Evolutionary conservation across 2,888 invertebrate genomes (phyloP), one percentile per base, ranked within the genome.

Genomic region (Drosophila nr. fundita): DNA sequence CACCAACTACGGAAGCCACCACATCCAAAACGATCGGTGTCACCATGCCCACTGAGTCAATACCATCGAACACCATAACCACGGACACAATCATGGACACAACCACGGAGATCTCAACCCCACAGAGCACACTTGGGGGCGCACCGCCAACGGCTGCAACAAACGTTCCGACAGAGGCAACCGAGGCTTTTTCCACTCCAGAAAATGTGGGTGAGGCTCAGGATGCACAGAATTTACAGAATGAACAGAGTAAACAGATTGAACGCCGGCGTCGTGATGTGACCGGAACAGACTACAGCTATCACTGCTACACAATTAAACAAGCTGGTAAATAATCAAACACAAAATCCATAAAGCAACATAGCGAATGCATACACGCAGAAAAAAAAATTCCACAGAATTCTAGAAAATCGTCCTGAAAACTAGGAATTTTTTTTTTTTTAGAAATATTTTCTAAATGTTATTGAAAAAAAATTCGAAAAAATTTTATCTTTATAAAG

Each of bases 241-340:
- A 24, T 24, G 24, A 24, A 24, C 24, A 1, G 24, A 24, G 24
- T 24, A 2, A 24, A 24, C 24, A 0, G 61, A 76, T 80, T 55
- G 60, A 83, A 21, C 86, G 92, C 10, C 87, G 81, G 67, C 78
- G 86, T 32, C 79, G 88, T 29, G 60, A 74, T 0, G 0, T 69
- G 55, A 49, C 80, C 49, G 36, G 76, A 3, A 68, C 79, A 6
- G 77, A 59, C 24, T 52, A 78, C 61, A 90, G 87, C 27, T 92
- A 86, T 58, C 91, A 92, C 45, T 92, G 92, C 68, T 92, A 83
- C 61, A 78, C 78, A 30, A 84, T 91, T 52, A 66, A 83, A 24
- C 82, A 86, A n/a, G 4, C 0, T n/a, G 2, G 40, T 40, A n/a
- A 40, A 10, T n/a, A 40, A 40, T 4, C n/a, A n/a, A 40, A 38